These are phyloP conservation scores for Spheniscus humboldti DNA, from an alignment of 2,797 vertebrate genomes.

Conservation along the genomic window DNA sequence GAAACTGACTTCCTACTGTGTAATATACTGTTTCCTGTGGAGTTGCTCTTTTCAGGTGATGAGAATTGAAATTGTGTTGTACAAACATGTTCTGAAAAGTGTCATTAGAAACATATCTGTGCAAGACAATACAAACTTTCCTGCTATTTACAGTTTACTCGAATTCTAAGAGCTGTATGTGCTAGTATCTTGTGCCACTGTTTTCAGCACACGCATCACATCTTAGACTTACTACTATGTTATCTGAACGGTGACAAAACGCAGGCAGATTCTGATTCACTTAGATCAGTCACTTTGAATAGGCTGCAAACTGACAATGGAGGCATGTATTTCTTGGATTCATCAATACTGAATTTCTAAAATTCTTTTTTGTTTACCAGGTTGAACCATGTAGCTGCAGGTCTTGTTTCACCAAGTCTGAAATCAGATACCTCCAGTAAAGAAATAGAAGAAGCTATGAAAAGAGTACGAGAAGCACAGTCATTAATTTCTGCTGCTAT, in stretches of 20 bases:
- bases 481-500: constrained; percentile 97
- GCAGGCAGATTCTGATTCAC: background rate
- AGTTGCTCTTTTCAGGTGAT: background rate
- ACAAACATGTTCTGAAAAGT: background rate
- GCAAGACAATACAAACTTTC: background rate
- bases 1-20: background rate
- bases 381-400: constrained; percentile 91
- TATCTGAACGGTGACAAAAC: background rate
- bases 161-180: background rate
- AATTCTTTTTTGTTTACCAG: constrained; percentile 63
- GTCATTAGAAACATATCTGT: background rate
- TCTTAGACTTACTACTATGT: too few species aligned
- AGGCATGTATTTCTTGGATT: rapidly evolving
- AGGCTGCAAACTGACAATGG: background rate
- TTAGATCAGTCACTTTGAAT: background rate
- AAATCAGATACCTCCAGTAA: constrained; percentile 94
- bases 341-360: rapidly evolving
- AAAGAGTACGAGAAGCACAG: constrained; percentile 95
- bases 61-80: background rate
- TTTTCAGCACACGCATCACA: background rate
- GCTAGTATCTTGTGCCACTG: background rate
- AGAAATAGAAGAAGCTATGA: constrained; percentile 99
- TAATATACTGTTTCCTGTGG: background rate
- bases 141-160: background rate
- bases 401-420: constrained; percentile 87